phyloP scores from a whole-genome alignment of 2,888 invertebrate species.

The Eupithecia abbreviata region DNA sequence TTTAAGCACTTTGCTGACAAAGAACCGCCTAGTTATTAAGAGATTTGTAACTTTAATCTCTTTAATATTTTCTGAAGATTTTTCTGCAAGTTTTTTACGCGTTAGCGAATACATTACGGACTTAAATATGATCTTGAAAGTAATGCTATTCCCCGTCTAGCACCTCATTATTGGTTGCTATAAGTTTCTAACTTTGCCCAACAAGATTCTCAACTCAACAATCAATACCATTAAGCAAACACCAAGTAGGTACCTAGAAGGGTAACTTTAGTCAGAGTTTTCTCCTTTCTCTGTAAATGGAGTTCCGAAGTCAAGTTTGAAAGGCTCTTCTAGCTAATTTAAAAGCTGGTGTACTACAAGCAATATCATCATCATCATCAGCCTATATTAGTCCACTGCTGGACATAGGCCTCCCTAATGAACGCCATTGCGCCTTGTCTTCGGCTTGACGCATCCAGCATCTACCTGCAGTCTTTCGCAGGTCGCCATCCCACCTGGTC shows the following conservation, averaged over 20 bases:
- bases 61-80: constrained; percentile 19
- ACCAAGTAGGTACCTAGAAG: constrained; percentile 12
- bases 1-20: constrained; percentile 18
- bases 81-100: background rate
- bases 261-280: constrained; percentile 7
- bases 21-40: constrained; percentile 28
- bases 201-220: constrained; percentile 4
- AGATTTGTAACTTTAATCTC: constrained; percentile 27
- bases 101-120: background rate
- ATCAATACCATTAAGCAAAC: constrained; percentile 16
- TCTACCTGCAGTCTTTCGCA: no score
- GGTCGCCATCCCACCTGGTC: no score
- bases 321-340: constrained; percentile 6
- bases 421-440: no score
- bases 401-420: no score
- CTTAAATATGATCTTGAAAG: background rate
- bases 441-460: no score
- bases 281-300: constrained; percentile 7
- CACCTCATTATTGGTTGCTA: background rate
- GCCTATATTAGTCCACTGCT: no score
- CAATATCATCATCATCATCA: background rate
- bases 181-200: background rate
- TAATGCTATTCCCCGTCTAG: background rate
- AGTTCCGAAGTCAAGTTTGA: constrained; percentile 16
- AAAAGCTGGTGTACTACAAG: background rate